A percentile compares a stretch with the other conserved stretches of the same genome.
phyloP scores from a whole-genome alignment of 2,113 vertebrate species.

The Heliornis fulica region DNA sequence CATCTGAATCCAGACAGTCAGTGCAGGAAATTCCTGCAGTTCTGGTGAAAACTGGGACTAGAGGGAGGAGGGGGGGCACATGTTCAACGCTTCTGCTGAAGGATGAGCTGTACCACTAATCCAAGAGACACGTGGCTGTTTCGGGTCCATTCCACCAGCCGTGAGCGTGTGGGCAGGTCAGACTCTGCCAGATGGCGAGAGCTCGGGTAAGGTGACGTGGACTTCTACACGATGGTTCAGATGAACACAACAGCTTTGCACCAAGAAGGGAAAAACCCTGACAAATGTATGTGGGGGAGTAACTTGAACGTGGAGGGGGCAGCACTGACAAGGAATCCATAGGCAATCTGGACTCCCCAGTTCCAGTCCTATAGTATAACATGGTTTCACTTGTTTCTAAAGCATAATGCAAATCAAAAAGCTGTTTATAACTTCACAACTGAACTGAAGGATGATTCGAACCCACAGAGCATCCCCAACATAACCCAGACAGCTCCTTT shows the following conservation, averaged over 20 bases:
- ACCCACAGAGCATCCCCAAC: not conserved
- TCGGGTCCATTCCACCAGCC: not conserved
- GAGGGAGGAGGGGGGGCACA: not conserved
- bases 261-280: not conserved
- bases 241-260: not conserved
- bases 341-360: not conserved
- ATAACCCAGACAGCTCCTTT: not conserved
- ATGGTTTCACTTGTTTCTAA: not conserved
- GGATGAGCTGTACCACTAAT: not conserved
- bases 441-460: not conserved
- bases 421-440: not conserved
- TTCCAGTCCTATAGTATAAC: not conserved
- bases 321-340: not conserved
- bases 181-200: not conserved
- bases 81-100: not conserved
- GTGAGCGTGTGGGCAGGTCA: not conserved
- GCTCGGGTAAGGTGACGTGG: not conserved
- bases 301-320: not conserved
- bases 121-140: not conserved
- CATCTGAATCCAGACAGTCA: constrained; percentile 49
- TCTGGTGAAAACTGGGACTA: constrained; percentile 24
- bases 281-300: accelerated
- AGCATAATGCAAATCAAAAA: not conserved
- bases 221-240: not conserved
- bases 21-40: constrained; percentile 61